These are phyloP conservation scores for Echinops telfairi DNA, from an alignment of 2,113 vertebrate genomes.

Conservation along the genomic window DNA sequence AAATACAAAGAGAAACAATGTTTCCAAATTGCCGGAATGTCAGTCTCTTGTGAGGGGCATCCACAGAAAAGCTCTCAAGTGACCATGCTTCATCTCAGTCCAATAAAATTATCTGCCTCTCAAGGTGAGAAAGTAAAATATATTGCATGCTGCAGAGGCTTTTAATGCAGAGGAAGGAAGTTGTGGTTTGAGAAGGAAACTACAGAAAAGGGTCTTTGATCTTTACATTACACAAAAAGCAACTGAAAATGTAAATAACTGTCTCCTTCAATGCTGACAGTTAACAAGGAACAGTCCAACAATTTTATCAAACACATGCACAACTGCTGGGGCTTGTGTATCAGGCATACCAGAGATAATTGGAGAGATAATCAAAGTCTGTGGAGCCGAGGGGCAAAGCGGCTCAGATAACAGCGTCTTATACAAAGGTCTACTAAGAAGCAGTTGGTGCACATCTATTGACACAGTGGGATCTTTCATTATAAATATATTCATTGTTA, in stretches of 20 bases:
- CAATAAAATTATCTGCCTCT: neutral
- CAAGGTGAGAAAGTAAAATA: neutral
- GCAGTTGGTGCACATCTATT: neutral
- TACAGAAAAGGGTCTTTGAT: constrained; percentile 68
- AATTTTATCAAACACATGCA: constrained; percentile 16
- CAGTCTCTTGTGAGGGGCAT: neutral
- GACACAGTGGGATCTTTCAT: neutral
- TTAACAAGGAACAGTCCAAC: constrained; percentile 57
- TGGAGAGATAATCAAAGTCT: neutral
- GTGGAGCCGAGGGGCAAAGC: neutral
- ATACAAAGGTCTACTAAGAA: neutral
- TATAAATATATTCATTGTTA: neutral
- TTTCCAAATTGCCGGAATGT: neutral
- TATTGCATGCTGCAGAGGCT: neutral
- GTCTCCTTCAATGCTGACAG: constrained; percentile 54
- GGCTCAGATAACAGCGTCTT: neutral
- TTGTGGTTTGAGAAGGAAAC: constrained; percentile 70
- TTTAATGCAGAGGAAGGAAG: constrained; percentile 74
- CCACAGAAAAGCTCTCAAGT: neutral
- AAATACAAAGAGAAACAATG: neutral
- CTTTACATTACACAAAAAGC: constrained; percentile 70
- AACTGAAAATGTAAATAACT: constrained; percentile 72
- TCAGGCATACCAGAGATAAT: neutral
- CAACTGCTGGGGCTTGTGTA: neutral
- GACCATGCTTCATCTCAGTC: neutral